These are phyloP conservation scores for Amorpha juglandis DNA, from an alignment of 2,888 invertebrate species.

Conservation along the genomic window DNA sequence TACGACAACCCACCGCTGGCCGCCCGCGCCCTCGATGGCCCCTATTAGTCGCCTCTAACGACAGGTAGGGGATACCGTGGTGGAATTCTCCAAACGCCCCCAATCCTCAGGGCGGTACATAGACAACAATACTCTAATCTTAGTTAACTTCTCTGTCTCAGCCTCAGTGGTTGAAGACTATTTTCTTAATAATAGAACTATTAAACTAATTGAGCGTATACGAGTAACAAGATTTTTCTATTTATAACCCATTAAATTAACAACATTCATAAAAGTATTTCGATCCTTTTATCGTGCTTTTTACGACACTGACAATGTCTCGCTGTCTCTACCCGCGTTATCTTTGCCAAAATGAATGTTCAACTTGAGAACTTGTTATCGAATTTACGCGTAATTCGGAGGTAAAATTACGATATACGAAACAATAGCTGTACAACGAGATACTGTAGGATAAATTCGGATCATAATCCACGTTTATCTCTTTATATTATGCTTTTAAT, in stretches of 20 bases:
- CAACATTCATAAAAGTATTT: not conserved
- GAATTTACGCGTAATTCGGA: conserved; percentile 17
- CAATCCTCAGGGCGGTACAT: too few relatives aligned
- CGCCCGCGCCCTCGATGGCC: too few relatives aligned
- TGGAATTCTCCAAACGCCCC: too few relatives aligned
- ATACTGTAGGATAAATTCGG: not conserved
- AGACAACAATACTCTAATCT: too few relatives aligned
- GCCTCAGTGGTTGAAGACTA: too few relatives aligned
- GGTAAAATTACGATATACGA: conserved; percentile 15
- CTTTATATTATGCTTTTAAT: not conserved
- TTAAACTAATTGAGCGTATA: too few relatives aligned
- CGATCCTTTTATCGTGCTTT: not conserved
- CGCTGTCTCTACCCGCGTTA: not conserved
- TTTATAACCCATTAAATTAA: not conserved
- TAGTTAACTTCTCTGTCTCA: too few relatives aligned
- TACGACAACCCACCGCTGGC: too few relatives aligned
- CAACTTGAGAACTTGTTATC: conserved; percentile 13
- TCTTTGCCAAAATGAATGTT: conserved; percentile 6
- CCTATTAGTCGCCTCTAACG: too few relatives aligned
- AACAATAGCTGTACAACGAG: conserved; percentile 7
- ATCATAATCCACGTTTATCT: not conserved
- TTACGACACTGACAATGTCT: not conserved
- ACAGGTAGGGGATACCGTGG: too few relatives aligned
- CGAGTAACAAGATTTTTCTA: too few relatives aligned
- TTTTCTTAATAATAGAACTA: too few relatives aligned